phyloP scores from a whole-genome alignment of 37 sponge, comb jelly and placozoan genomes.

The Ephydatia muelleri region DNA sequence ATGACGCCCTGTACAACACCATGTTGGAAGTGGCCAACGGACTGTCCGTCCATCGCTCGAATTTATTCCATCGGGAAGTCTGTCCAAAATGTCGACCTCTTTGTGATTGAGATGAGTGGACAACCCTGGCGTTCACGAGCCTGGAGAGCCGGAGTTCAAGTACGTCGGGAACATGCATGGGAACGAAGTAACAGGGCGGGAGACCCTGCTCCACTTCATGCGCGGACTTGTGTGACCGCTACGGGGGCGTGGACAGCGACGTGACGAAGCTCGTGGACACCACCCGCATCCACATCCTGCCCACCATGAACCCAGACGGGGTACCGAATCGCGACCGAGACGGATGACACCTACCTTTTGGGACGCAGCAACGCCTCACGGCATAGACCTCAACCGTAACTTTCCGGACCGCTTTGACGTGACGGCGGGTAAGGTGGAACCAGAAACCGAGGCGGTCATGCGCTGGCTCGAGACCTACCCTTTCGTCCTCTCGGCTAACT shows the following conservation, averaged over 20 bases:
- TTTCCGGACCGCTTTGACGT: conserved; percentile 81
- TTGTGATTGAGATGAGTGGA: conserved; percentile 86
- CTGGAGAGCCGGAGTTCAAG: conserved; percentile 95
- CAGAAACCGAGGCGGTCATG: conserved; percentile 89
- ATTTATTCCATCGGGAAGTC: conserved; percentile 86
- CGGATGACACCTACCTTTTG: conserved; percentile 30
- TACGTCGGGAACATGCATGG: conserved; percentile 99
- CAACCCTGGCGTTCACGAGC: conserved; percentile 87
- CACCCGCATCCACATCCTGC: conserved; percentile 95
- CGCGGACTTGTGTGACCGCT: conserved; percentile 81
- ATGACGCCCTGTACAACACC: conserved; percentile 39
- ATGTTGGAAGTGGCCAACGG: conserved; percentile 23
- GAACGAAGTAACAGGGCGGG: conserved; percentile 96
- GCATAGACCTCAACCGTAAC: conserved; percentile 89
- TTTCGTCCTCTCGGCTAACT: conserved; percentile 94
- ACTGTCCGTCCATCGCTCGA: conserved; percentile 74
- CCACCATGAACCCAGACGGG: conserved; percentile 98
- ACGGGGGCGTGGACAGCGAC: conserved; percentile 49
- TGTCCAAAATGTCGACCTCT: conserved; percentile 51
- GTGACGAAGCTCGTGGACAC: conserved; percentile 74
- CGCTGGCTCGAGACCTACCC: conserved; percentile 81
- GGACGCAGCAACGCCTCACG: conserved; percentile 88
- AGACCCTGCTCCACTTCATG: conserved; percentile 87
- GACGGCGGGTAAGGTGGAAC: conserved; percentile 14
- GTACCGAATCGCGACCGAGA: conserved; percentile 53